phyloP scores from a whole-genome alignment of 2,888 invertebrate genomes.

The Lithophane semibrunnea region DNA sequence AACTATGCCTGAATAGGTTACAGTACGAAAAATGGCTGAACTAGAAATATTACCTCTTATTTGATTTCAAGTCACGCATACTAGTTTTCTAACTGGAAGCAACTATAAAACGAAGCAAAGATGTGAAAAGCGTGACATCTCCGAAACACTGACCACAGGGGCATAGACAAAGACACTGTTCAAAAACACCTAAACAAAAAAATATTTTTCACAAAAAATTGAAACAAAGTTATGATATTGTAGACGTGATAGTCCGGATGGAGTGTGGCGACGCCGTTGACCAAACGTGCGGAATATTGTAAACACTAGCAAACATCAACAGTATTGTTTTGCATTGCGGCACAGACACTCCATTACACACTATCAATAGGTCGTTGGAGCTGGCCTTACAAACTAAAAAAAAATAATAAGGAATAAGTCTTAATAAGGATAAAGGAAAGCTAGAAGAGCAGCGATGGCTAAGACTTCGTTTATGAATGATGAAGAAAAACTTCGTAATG shows the following conservation, averaged over 20 bases:
- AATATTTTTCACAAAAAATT: slow-evolving; percentile 11
- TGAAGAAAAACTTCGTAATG: neutral
- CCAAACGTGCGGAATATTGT: slow-evolving; percentile 56
- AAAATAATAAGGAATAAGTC: neutral
- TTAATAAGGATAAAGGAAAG: neutral
- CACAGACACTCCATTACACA: slow-evolving; percentile 46
- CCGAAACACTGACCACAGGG: neutral
- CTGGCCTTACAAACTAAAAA: neutral
- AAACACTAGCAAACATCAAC: slow-evolving; percentile 61
- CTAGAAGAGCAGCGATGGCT: too few relatives aligned
- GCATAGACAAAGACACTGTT: neutral
- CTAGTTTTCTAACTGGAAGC: too few relatives aligned
- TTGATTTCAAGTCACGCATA: too few relatives aligned
- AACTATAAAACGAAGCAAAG: neutral
- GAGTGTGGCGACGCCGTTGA: neutral
- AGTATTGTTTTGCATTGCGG: slow-evolving; percentile 58
- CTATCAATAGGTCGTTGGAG: slow-evolving; percentile 19
- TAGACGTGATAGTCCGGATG: slow-evolving; percentile 30
- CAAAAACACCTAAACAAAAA: neutral
- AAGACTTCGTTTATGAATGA: too few relatives aligned
- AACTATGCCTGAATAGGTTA: slow-evolving; percentile 13
- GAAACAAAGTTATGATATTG: neutral
- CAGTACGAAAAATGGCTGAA: slow-evolving; percentile 6
- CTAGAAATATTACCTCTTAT: too few relatives aligned
- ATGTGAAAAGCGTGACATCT: neutral